phyloP scores from a whole-genome alignment of 2,888 invertebrate species.

The Mimachlamys varia region DNA sequence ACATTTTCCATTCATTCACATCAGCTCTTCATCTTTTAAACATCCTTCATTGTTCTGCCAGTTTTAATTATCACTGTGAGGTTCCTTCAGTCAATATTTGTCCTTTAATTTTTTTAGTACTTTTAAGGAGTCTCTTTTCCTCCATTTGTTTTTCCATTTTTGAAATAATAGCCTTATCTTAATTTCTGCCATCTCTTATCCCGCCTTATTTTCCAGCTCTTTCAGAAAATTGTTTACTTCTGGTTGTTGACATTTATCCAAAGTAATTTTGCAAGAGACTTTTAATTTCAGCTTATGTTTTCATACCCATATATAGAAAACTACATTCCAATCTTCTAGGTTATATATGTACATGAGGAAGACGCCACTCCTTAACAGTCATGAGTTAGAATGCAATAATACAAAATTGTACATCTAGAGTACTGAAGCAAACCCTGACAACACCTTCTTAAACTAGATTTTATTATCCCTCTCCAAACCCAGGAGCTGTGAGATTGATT shows the following conservation, averaged over 20 bases:
- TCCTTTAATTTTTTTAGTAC: too few relatives aligned
- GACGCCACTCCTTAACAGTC: neutral
- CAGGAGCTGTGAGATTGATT: neutral
- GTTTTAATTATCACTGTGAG: too few relatives aligned
- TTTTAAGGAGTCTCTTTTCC: too few relatives aligned
- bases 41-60: neutral
- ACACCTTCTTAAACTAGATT: slow-evolving; percentile 28
- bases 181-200: neutral
- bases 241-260: neutral
- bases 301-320: slow-evolving; percentile 13
- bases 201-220: neutral
- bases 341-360: neutral
- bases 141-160: too few relatives aligned
- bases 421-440: neutral
- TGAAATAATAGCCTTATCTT: too few relatives aligned
- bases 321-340: neutral
- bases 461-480: slow-evolving; percentile 11
- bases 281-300: neutral
- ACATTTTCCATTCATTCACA: neutral
- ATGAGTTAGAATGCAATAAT: neutral
- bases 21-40: neutral
- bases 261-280: neutral
- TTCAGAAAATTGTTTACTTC: neutral
- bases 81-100: too few relatives aligned
- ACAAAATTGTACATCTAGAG: neutral